Conservation (phyloP, 23 tunicate genomes). For the Halocynthia aurantium region DNA sequence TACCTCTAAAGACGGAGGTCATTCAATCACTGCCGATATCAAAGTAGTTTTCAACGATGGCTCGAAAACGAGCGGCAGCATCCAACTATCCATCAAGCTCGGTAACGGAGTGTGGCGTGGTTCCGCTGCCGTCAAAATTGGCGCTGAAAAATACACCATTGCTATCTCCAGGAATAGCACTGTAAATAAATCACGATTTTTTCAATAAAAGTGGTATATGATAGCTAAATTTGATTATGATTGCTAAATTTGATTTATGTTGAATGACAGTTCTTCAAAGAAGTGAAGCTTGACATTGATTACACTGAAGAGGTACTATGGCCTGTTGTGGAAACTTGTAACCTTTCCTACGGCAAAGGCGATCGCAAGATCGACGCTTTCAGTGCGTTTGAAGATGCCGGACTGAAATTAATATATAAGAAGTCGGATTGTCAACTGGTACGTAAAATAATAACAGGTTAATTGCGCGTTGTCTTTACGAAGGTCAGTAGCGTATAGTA, state of each 20-base stretch:
- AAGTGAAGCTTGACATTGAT: conserved; percentile 53
- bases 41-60: conserved; percentile 40
- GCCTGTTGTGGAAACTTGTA: conserved; percentile 37
- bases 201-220: no score
- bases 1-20: conserved; percentile 8
- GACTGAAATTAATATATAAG: conserved; percentile 34
- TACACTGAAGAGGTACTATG: conserved; percentile 41
- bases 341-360: conserved; percentile 15
- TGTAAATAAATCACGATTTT: neutral
- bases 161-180: neutral
- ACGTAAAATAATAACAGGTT: neutral
- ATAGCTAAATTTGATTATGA: no score
- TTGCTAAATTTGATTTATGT: neutral
- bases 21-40: conserved; percentile 21
- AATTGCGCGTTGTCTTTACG: no score
- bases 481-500: no score
- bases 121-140: conserved; percentile 8
- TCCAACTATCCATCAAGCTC: conserved; percentile 13
- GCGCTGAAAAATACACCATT: neutral
- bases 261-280: conserved; percentile 31
- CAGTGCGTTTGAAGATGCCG: conserved; percentile 64
- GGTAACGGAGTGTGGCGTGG: conserved; percentile 34
- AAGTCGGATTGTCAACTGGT: conserved; percentile 36
- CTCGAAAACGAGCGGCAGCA: conserved; percentile 19
- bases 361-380: conserved; percentile 31